Base-by-base conservation (phyloP, 64 coral and sea anemone genomes). In the Astreopora myriophthalma region DNA sequence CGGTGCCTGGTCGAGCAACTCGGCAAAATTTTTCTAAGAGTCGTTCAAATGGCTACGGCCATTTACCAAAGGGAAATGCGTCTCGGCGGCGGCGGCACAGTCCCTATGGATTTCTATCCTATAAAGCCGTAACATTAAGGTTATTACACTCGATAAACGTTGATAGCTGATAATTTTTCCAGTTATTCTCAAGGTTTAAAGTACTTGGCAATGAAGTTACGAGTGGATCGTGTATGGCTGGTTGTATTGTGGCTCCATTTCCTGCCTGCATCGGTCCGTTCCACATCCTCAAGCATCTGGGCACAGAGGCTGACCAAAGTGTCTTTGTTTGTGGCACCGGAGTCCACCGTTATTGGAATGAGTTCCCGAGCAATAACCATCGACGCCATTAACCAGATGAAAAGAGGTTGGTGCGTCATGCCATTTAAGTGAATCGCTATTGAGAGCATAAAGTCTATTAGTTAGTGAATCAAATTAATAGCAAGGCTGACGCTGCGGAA, bases 321-420 rank as follows among this genome's bases (percentile, higher is more conserved):
- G 73, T 76, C 73, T 40, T 40, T 48, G 42, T 19, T 76, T 76
- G 34, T 76, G 73, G 14, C 30, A 48, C 73, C 73, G 34, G 26
- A 0, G 42, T 37, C 73, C 34, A 76, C 73, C 35, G 17, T 40
- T 22, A 7, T 76, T 48, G 73, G 73, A 48, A 76, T 76, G 73
- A 76, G 73, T 76, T 76, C 73, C 42, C 73, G 73, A 37, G 73
- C 73, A 22, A 37, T 76, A 17, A 76, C 73, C 20, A 76, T 76
- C 73, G 73, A 76, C 24, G 34, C 73, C 35, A 76, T 76, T 16
- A 76, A 76, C 73, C 73, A 76, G 42, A 76, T 76, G 73, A 76
- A 76, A 76, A 37, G 73, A 76, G 73, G 73, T 76, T 67, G 63
- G 63, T 22, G 63, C 63, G 63, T 67, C 24, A 29, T 67, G 27